Conservation (phyloP, 2,888 invertebrate species). For the Theodoxus fluviatilis region DNA sequence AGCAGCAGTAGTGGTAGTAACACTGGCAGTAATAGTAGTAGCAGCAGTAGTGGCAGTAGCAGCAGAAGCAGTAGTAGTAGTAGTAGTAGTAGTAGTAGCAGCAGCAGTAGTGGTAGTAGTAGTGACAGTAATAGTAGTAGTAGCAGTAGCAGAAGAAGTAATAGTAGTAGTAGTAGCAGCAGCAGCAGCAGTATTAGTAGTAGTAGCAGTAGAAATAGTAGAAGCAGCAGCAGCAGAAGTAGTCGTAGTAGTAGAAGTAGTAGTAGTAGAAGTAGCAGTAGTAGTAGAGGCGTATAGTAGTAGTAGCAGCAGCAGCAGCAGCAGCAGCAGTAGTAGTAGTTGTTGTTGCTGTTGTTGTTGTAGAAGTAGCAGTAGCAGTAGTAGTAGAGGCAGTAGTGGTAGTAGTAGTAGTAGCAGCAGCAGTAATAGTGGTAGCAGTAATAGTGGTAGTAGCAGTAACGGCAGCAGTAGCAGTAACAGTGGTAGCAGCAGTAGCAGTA, state of each 20-base stretch:
- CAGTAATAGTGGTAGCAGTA: neutral
- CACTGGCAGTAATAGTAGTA: neutral
- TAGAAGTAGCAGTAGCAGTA: slow-evolving; percentile 6
- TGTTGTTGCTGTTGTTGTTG: neutral
- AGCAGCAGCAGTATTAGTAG: neutral
- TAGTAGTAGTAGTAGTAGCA: neutral
- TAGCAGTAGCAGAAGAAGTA: neutral
- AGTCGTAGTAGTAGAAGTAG: slow-evolving; percentile 15
- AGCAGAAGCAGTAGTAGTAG: neutral
- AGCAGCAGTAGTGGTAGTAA: neutral
- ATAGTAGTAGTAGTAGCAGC: neutral
- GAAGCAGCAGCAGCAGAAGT: neutral
- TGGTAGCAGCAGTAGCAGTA: slow-evolving; percentile 7
- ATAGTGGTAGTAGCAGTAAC: neutral
- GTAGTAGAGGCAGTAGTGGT: slow-evolving; percentile 3
- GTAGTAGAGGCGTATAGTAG: slow-evolving; percentile 1
- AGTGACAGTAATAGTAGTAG: neutral
- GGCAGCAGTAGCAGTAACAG: slow-evolving; percentile 4
- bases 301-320: slow-evolving; percentile 10
- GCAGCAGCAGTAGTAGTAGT: slow-evolving; percentile 14
- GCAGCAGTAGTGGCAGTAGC: neutral
- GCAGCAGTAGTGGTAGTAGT: neutral
- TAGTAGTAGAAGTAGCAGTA: neutral
- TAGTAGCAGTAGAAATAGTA: neutral
- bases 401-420: slow-evolving; percentile 12